A percentile compares a stretch with the other conserved stretches of the same genome.
phyloP scores from a whole-genome alignment of 2,113 vertebrate genomes.

The Nesoenas mayeri region DNA sequence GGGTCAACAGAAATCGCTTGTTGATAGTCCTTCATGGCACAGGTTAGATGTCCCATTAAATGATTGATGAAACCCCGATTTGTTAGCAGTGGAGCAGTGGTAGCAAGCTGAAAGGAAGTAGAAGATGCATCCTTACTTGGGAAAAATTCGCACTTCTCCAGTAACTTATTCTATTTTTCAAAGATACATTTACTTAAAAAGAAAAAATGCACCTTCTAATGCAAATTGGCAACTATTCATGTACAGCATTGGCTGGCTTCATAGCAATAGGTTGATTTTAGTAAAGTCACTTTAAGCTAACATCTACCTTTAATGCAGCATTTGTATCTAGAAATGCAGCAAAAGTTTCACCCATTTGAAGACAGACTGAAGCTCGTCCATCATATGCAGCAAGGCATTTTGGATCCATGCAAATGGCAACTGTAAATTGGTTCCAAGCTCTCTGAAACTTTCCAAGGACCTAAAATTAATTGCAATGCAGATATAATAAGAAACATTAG shows the following conservation, averaged over 20 bases:
- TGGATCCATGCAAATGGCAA: conserved; percentile 69
- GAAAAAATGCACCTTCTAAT: background rate
- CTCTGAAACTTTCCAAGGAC: conserved; percentile 76
- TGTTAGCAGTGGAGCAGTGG: conserved; percentile 74
- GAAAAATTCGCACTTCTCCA: background rate
- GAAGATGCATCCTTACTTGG: background rate
- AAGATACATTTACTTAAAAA: background rate
- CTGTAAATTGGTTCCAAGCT: conserved; percentile 82
- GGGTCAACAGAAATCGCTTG: conserved; percentile 75
- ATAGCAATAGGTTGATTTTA: background rate
- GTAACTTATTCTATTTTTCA: background rate
- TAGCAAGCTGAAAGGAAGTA: conserved; percentile 69
- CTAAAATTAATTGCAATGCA: conserved; percentile 62
- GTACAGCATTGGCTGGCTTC: background rate
- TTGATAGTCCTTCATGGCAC: conserved; percentile 81
- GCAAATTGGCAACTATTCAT: background rate
- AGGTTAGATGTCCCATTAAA: conserved; percentile 75
- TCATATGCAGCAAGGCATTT: conserved; percentile 71
- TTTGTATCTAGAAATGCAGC: conserved; percentile 82
- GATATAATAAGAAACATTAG: background rate
- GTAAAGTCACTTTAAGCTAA: background rate
- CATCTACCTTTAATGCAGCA: conserved; percentile 77
- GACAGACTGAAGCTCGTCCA: conserved; percentile 77
- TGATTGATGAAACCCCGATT: conserved; percentile 81
- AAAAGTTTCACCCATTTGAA: conserved; percentile 78